Conservation (phyloP, 92 coral and sea anemone species). For the Phymanthus crucifer region DNA sequence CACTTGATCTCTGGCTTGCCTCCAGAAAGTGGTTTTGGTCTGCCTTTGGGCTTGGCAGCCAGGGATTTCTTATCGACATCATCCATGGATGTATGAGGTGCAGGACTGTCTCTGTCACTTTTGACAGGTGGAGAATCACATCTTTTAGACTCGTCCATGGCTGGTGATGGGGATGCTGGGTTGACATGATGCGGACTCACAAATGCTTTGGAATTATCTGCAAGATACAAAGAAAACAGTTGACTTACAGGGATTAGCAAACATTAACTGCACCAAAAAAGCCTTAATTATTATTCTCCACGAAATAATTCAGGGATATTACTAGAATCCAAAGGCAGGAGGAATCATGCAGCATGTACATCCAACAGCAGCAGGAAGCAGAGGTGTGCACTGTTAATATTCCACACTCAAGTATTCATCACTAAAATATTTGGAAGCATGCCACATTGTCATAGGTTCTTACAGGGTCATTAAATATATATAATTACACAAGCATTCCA, state of each 20-base stretch:
- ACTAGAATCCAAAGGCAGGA: neutral
- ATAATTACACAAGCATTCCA: neutral
- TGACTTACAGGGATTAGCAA: constrained; percentile 12
- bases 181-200: constrained; percentile 31
- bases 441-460: constrained; percentile 9
- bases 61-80: constrained; percentile 51
- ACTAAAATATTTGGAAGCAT: constrained; percentile 15
- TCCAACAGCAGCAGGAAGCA: constrained; percentile 26
- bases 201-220: constrained; percentile 23
- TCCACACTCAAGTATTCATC: constrained; percentile 5
- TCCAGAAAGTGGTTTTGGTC: constrained; percentile 64
- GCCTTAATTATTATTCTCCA: neutral
- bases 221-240: constrained; percentile 4
- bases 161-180: constrained; percentile 51
- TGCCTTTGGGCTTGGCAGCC: constrained; percentile 54
- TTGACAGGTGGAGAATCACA: constrained; percentile 63
- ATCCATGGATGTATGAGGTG: constrained; percentile 59
- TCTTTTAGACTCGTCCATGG: constrained; percentile 60
- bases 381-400: constrained; percentile 4
- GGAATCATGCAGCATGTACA: neutral
- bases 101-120: constrained; percentile 72
- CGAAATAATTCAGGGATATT: neutral
- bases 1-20: constrained; percentile 82
- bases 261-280: constrained; percentile 9
- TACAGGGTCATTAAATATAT: neutral